phyloP scores from a whole-genome alignment of 2,113 vertebrate genomes.

The Dicrurus megarhynchus region DNA sequence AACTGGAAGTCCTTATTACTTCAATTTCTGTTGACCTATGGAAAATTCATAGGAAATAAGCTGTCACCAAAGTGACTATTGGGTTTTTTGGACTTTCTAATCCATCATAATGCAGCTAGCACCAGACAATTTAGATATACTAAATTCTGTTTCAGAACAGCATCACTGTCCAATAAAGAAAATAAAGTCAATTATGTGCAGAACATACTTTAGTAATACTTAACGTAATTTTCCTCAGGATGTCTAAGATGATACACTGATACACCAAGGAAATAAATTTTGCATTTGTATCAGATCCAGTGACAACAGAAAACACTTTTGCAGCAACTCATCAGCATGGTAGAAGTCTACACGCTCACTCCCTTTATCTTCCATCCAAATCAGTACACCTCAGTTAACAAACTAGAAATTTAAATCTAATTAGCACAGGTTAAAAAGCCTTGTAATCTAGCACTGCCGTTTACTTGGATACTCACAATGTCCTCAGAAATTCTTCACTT shows the following conservation, averaged over 20 bases:
- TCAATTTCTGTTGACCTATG: neutral
- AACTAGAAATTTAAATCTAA: neutral
- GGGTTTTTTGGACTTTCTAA: neutral
- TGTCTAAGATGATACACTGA: neutral
- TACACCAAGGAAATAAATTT: conserved; percentile 44
- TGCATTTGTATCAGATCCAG: conserved; percentile 15
- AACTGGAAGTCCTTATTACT: neutral
- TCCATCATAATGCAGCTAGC: neutral
- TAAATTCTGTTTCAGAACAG: neutral
- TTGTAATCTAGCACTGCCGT: neutral
- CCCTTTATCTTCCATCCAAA: neutral
- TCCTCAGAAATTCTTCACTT: neutral
- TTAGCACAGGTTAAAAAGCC: neutral
- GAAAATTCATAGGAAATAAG: neutral
- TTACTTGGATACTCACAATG: neutral
- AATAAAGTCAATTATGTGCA: neutral
- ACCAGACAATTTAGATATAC: neutral
- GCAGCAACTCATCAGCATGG: conserved; percentile 5
- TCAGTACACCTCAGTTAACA: neutral
- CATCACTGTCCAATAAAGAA: neutral
- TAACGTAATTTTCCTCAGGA: conserved; percentile 34
- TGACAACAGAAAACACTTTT: conserved; percentile 28
- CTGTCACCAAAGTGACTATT: neutral
- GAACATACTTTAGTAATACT: neutral
- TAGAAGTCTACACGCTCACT: neutral